A percentile compares a stretch with the other conserved stretches of the same genome.
These are phyloP conservation scores for Piaya cayana DNA, from an alignment of 2,113 vertebrate species.

Conservation along the genomic window DNA sequence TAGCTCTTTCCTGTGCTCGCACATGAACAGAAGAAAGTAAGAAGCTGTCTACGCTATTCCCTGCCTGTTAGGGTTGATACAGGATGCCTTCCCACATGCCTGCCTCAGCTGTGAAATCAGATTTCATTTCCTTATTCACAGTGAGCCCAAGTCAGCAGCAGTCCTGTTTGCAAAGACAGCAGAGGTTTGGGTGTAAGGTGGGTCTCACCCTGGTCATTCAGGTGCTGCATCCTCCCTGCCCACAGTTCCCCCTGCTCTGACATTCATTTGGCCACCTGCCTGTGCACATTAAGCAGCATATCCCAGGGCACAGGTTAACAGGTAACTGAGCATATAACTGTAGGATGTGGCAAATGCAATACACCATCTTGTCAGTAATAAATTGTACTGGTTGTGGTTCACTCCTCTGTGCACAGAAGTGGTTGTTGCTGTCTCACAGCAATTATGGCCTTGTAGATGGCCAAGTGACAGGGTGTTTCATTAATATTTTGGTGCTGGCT, in stretches of 20 bases:
- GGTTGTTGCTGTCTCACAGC: not conserved
- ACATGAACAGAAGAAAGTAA: not conserved
- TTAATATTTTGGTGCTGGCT: not conserved
- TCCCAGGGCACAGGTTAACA: not conserved
- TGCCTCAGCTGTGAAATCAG: not conserved
- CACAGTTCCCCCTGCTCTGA: rapidly evolving
- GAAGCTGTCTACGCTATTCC: not conserved
- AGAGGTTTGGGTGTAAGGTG: not conserved
- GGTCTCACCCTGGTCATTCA: not conserved
- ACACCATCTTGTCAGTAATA: not conserved
- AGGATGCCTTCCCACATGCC: not conserved
- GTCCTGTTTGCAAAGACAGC: not conserved
- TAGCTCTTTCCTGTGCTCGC: rapidly evolving
- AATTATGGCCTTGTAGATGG: rapidly evolving
- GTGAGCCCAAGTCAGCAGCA: not conserved
- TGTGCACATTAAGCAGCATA: not conserved
- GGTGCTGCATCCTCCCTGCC: not conserved
- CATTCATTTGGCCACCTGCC: not conserved
- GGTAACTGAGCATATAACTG: not conserved
- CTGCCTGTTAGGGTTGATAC: not conserved
- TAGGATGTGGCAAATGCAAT: not conserved
- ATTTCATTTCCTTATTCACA: not conserved
- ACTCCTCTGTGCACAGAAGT: not conserved
- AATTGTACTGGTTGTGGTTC: no score
- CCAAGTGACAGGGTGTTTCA: not conserved